These are phyloP conservation scores for Pangasianodon hypophthalmus DNA, from an alignment of 2,113 vertebrate species.

Conservation along the genomic window DNA sequence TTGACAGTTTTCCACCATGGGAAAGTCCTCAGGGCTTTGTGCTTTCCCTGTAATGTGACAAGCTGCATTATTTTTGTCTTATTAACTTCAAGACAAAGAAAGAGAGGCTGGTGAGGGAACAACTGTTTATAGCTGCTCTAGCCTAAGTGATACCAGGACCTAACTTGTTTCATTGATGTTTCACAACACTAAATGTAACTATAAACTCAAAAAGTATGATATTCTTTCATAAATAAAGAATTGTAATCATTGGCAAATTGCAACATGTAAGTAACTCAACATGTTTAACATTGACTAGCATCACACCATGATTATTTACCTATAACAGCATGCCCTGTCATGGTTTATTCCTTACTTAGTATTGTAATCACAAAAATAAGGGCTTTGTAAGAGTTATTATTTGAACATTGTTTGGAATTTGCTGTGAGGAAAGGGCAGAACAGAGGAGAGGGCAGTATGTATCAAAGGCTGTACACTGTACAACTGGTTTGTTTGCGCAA, in stretches of 20 bases:
- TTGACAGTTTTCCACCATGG: too few relatives aligned
- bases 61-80: background rate
- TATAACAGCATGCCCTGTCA: background rate
- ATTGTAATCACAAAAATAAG: background rate
- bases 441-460: background rate
- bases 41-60: background rate
- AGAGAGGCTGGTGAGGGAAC: too few relatives aligned
- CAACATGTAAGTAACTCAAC: background rate
- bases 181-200: too few relatives aligned
- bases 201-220: too few relatives aligned
- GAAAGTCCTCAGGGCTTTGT: background rate
- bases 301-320: background rate
- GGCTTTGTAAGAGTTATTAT: conserved; percentile 29
- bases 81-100: background rate
- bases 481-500: background rate
- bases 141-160: too few relatives aligned
- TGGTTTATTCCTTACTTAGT: background rate
- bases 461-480: background rate
- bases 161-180: too few relatives aligned
- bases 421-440: background rate
- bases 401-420: conserved; percentile 20
- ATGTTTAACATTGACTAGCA: background rate
- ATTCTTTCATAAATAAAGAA: background rate
- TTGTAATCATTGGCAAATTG: background rate
- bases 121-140: too few relatives aligned